Conservation (phyloP, 2,113 vertebrate species). For the Micronisus gabar region DNA sequence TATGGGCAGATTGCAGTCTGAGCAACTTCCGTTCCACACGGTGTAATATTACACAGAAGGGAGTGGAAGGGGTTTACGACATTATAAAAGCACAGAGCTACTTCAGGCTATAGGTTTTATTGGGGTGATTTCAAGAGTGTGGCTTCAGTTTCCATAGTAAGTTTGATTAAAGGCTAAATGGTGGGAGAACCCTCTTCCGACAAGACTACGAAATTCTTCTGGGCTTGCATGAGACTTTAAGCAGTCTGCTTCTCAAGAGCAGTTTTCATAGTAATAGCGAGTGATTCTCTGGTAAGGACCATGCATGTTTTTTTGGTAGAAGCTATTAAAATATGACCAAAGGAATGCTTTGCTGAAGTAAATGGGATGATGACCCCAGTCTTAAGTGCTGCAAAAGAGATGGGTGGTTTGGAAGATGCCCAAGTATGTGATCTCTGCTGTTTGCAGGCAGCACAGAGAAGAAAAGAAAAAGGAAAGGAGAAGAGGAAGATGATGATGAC, state of each 20-base stretch:
- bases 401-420: not conserved
- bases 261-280: not conserved
- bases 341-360: not conserved
- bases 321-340: not conserved
- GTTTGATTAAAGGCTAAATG: not conserved
- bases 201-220: not conserved
- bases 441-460: conserved; percentile 56
- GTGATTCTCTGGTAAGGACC: not conserved
- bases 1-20: not conserved
- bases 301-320: not conserved
- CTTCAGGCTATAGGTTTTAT: not conserved
- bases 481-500: conserved; percentile 59
- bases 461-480: conserved; percentile 81
- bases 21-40: not conserved
- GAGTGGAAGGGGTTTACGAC: not conserved
- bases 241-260: not conserved
- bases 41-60: not conserved
- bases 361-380: not conserved
- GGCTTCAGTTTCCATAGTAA: not conserved
- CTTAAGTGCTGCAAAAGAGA: not conserved
- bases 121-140: not conserved
- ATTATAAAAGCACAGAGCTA: not conserved
- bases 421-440: not conserved
- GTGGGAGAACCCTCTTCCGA: not conserved
- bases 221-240: not conserved